Evolutionary conservation across 2,113 vertebrate species (phyloP).

Genomic region (Dipodomys ordii): DNA sequence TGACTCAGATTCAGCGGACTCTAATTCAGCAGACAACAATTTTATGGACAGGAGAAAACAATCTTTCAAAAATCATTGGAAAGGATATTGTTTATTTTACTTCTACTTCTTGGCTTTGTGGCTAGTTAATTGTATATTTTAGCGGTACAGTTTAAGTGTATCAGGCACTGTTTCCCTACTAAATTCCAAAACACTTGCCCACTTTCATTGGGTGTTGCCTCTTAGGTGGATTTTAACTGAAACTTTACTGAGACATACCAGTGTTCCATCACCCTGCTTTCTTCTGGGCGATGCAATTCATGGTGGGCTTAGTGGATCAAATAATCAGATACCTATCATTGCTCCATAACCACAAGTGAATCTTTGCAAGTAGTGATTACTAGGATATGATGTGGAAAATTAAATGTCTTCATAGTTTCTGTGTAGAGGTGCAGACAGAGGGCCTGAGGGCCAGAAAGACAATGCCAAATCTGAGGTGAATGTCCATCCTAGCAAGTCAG

Average conservation of each 20-base stretch:
- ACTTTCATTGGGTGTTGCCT: neutral
- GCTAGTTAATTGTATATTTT: neutral
- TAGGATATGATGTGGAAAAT: neutral
- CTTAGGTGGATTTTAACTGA: neutral
- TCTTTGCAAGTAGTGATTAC: neutral
- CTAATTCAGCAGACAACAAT: neutral
- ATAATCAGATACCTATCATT: neutral
- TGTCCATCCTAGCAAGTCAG: neutral
- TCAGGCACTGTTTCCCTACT: neutral
- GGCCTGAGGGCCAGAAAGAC: neutral
- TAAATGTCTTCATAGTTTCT: neutral
- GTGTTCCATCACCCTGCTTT: neutral
- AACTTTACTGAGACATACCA: neutral
- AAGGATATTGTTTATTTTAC: neutral
- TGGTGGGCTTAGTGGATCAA: neutral
- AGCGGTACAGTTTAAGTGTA: neutral
- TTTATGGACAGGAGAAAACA: neutral
- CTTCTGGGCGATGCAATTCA: neutral
- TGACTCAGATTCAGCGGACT: neutral
- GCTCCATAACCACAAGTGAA: neutral
- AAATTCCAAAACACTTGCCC: neutral
- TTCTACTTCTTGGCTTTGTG: neutral
- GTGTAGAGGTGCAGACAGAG: neutral
- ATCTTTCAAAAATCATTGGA: neutral
- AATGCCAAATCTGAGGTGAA: neutral